Evolutionary conservation across 2,113 vertebrate species (phyloP).

Genomic region (human (Homo sapiens)): DNA sequence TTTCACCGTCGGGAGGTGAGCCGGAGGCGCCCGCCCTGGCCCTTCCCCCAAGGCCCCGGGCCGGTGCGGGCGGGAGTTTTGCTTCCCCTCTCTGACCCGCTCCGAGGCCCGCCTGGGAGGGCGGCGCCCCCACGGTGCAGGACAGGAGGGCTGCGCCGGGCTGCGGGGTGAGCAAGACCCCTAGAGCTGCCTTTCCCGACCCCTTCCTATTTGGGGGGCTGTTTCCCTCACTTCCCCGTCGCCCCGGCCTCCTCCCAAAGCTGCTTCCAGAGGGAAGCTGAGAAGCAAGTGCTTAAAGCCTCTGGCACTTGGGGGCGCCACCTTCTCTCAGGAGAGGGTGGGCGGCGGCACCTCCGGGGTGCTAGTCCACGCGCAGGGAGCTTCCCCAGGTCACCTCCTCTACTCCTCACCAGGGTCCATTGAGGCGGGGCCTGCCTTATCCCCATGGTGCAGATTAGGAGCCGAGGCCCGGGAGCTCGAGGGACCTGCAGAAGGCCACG

Average conservation of each 20-base stretch:
- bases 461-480: not conserved
- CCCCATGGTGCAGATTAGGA: not conserved
- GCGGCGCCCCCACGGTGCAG: not conserved
- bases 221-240: too few species aligned
- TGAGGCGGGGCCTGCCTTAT: not conserved
- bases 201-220: too few species aligned
- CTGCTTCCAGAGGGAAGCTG: not conserved
- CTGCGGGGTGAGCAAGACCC: fast-evolving
- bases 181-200: not conserved
- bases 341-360: not conserved
- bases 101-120: not conserved
- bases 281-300: not conserved
- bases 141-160: not conserved
- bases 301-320: fast-evolving
- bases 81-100: not conserved
- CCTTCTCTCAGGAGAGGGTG: not conserved
- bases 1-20: slow-evolving; percentile 97
- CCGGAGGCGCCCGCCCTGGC: slow-evolving; percentile 87
- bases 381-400: not conserved
- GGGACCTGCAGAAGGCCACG: not conserved
- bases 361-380: not conserved
- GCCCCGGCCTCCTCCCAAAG: not conserved
- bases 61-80: slow-evolving; percentile 63
- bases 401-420: not conserved
- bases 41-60: slow-evolving; percentile 89